Evolutionary conservation across 2,113 vertebrate species (phyloP).

Genomic region (Xenus cinereus): DNA sequence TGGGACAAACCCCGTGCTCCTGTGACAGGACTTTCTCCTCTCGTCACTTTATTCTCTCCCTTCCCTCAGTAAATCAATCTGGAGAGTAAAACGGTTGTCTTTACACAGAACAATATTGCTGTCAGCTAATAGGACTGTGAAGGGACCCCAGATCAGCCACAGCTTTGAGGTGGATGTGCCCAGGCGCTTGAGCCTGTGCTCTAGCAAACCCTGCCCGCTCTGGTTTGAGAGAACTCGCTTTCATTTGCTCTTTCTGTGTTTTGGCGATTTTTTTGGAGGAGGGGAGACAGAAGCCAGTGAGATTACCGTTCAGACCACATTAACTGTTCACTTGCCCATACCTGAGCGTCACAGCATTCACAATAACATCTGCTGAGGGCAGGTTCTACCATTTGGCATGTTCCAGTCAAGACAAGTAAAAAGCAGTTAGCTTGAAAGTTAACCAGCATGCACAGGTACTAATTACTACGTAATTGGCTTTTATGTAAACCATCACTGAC

Average conservation of each 20-base stretch:
- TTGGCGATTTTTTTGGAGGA: background rate
- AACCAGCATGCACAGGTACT: background rate
- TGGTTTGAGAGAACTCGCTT: background rate
- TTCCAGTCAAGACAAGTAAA: background rate
- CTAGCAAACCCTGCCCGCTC: background rate
- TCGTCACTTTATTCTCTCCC: background rate
- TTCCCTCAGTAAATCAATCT: background rate
- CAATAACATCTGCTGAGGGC: rapidly evolving
- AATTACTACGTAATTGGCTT: background rate
- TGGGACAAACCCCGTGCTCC: background rate
- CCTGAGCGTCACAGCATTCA: background rate
- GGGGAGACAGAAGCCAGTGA: background rate
- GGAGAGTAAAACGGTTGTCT: background rate
- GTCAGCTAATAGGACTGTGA: background rate
- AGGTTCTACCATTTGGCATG: background rate
- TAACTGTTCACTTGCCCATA: background rate
- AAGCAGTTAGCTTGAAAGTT: background rate
- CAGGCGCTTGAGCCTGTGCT: background rate
- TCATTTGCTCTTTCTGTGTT: background rate
- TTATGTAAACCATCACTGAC: background rate
- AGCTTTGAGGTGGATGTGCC: background rate
- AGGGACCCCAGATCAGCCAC: background rate
- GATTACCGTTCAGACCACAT: background rate
- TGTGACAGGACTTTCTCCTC: background rate
- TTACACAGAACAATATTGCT: background rate